phyloP scores from a whole-genome alignment of 2,797 vertebrate genomes.

The Vespertilio murinus region DNA sequence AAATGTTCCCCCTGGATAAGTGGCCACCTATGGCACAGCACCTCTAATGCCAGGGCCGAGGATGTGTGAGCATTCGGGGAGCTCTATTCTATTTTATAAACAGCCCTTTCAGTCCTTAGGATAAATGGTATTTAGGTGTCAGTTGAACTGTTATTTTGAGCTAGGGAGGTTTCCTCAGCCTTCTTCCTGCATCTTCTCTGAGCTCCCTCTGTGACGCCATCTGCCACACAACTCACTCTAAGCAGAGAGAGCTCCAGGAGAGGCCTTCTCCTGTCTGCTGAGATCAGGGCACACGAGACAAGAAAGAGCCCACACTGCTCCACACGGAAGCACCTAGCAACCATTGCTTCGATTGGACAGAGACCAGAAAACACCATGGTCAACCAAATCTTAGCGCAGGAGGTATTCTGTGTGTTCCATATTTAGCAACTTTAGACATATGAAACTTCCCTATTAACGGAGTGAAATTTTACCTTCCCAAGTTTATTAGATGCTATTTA shows the following conservation, averaged over 20 bases:
- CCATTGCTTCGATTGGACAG: rapidly evolving
- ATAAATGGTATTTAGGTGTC: neutral
- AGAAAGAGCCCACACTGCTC: neutral
- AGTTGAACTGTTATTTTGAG: neutral
- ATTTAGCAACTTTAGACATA: neutral
- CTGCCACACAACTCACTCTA: neutral
- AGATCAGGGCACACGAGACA: neutral
- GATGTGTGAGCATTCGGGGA: neutral
- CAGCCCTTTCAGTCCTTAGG: neutral
- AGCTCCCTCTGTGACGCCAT: neutral
- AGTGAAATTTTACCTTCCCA: constrained; percentile 1
- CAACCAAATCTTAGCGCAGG: neutral
- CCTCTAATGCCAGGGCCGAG: neutral
- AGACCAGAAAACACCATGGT: neutral
- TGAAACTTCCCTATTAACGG: neutral
- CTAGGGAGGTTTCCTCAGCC: neutral
- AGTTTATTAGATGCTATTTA: neutral
- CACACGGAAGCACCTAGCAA: neutral
- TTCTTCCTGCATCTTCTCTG: neutral
- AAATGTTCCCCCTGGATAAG: neutral
- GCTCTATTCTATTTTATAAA: neutral
- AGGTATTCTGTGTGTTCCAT: neutral
- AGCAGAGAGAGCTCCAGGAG: neutral
- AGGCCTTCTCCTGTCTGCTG: neutral
- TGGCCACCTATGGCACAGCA: neutral